phyloP scores from a whole-genome alignment of 2,113 vertebrate genomes.

The Planiliza haematocheilus region DNA sequence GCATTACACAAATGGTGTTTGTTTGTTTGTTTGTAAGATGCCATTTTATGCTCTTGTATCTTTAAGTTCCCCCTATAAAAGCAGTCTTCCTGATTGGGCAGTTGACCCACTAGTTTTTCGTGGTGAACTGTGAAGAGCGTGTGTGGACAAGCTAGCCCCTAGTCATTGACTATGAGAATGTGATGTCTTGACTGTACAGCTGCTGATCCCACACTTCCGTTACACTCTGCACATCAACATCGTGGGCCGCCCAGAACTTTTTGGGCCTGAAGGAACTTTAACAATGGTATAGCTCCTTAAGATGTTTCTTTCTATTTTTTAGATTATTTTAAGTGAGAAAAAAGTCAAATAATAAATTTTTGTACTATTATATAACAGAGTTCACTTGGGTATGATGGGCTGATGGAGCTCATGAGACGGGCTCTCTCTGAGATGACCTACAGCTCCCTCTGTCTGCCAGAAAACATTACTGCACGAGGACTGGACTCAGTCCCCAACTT shows the following conservation, averaged over 20 bases:
- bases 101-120: too few species aligned
- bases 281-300: neutral
- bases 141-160: neutral
- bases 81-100: too few species aligned
- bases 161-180: too few species aligned
- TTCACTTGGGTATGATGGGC: constrained; percentile 45
- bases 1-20: too few species aligned
- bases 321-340: neutral
- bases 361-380: constrained; percentile 22
- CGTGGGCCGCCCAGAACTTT: neutral
- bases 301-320: too few species aligned
- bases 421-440: constrained; percentile 44
- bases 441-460: constrained; percentile 68
- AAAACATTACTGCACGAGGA: constrained; percentile 64
- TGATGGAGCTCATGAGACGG: constrained; percentile 51
- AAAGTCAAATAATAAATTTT: neutral
- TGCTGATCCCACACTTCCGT: constrained; percentile 27
- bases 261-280: constrained; percentile 9
- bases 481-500: constrained; percentile 62
- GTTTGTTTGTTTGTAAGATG: too few species aligned
- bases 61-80: too few species aligned
- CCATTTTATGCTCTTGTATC: too few species aligned
- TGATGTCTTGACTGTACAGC: neutral
- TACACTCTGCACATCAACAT: constrained; percentile 20
- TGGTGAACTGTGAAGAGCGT: neutral